A percentile compares a stretch with the other conserved stretches of the same genome.
Evolutionary conservation across 2,797 vertebrate species (phyloP).

Genomic region (Salmo trutta): DNA sequence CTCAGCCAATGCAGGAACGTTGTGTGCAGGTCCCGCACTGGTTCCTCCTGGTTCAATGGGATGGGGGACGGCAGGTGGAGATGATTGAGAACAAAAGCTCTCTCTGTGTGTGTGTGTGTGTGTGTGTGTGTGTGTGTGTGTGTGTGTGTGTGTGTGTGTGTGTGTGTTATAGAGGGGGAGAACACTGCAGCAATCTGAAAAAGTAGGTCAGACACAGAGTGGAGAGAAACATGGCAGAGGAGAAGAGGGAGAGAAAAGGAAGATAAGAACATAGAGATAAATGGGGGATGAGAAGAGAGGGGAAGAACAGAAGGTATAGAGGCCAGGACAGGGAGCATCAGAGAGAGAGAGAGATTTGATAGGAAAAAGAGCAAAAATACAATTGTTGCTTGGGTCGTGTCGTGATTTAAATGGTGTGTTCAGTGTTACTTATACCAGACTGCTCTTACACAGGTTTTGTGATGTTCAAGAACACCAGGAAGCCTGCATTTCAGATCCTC

Average conservation of each 20-base stretch:
- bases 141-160: slow-evolving; percentile 19
- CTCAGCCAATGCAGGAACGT: not conserved
- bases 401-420: not conserved
- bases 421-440: not conserved
- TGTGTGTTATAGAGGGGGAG: slow-evolving; percentile 56
- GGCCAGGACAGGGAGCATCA: not conserved
- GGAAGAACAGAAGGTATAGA: not conserved
- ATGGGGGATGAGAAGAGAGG: not conserved
- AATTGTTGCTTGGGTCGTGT: not conserved
- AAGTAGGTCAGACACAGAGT: slow-evolving; percentile 71
- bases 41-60: not conserved
- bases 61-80: not conserved
- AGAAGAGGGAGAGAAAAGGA: slow-evolving; percentile 50
- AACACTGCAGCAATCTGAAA: slow-evolving; percentile 72
- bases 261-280: slow-evolving; percentile 10
- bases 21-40: not conserved
- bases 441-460: not conserved
- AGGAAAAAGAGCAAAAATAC: slow-evolving; percentile 1
- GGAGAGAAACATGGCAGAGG: slow-evolving; percentile 61
- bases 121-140: slow-evolving; percentile 19
- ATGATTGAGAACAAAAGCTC: not conserved
- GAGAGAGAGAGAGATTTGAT: not conserved
- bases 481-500: not conserved
- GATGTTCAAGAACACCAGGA: not conserved
- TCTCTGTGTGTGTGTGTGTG: slow-evolving; percentile 14